These are phyloP conservation scores for Oryzias sinensis DNA, from an alignment of 2,797 vertebrate species.

Conservation along the genomic window DNA sequence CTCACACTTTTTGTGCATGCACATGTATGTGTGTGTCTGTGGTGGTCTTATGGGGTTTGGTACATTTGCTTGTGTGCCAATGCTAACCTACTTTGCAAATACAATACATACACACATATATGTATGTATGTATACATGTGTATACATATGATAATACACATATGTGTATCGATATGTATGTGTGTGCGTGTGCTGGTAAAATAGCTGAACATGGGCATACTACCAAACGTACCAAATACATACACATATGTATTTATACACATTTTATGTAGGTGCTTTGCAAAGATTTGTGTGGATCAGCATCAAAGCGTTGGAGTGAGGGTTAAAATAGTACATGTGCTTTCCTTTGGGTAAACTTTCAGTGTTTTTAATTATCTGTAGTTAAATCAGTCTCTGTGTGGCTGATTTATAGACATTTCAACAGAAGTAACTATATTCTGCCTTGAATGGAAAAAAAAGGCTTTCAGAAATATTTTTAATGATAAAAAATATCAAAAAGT, in stretches of 20 bases:
- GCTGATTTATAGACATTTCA: background rate
- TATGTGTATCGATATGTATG: too few species aligned
- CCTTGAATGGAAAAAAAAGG: too few species aligned
- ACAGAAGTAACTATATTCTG: too few species aligned
- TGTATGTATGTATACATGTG: background rate
- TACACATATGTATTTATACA: background rate
- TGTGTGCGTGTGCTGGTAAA: too few species aligned
- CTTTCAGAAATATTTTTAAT: too few species aligned
- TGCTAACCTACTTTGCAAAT: conserved; percentile 17
- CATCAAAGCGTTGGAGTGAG: conserved; percentile 20
- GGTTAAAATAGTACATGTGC: conserved; percentile 20
- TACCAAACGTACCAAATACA: too few species aligned
- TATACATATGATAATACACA: too few species aligned
- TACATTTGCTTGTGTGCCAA: conserved; percentile 25
- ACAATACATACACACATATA: conserved; percentile 15
- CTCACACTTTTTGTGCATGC: conserved; percentile 19
- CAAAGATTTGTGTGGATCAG: conserved; percentile 21
- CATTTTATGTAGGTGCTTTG: conserved; percentile 4
- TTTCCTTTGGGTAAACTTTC: conserved; percentile 22
- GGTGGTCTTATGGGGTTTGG: conserved; percentile 14
- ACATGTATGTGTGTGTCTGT: conserved; percentile 2
- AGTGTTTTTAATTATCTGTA: conserved; percentile 1
- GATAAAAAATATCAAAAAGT: too few species aligned
- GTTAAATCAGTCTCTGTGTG: background rate
- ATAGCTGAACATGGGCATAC: too few species aligned